These are phyloP conservation scores for Anabacerthia variegaticeps DNA, from an alignment of 2,797 vertebrate genomes.

Conservation along the genomic window DNA sequence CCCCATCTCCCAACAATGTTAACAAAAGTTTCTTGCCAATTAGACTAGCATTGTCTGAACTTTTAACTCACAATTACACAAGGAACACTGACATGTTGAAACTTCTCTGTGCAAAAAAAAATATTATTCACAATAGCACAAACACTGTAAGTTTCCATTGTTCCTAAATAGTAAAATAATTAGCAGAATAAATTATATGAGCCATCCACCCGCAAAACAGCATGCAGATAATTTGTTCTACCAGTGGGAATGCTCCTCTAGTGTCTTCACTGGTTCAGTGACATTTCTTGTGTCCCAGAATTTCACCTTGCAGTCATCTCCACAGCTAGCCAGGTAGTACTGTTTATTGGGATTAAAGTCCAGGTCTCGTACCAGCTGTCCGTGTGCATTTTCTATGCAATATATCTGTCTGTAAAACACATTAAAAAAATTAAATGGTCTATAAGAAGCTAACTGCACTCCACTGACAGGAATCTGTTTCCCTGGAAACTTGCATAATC, in stretches of 20 bases:
- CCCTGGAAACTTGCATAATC: slow-evolving; percentile 22
- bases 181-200: slow-evolving; percentile 29
- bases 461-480: neutral
- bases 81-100: slow-evolving; percentile 6
- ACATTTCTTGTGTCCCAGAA: slow-evolving; percentile 96
- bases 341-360: slow-evolving; percentile 99
- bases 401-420: slow-evolving; percentile 89
- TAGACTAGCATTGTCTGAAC: neutral
- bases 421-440: neutral
- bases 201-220: slow-evolving; percentile 20
- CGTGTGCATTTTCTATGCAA: slow-evolving; percentile 95
- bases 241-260: slow-evolving; percentile 99
- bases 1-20: neutral
- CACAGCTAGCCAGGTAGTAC: slow-evolving; percentile 96
- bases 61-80: slow-evolving; percentile 16
- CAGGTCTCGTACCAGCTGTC: slow-evolving; percentile 96
- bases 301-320: slow-evolving; percentile 98
- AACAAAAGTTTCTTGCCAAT: neutral
- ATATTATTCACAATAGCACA: slow-evolving; percentile 15
- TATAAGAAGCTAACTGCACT: neutral
- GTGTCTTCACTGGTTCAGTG: slow-evolving; percentile 89
- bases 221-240: slow-evolving; percentile 51
- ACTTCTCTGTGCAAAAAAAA: slow-evolving; percentile 26
- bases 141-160: slow-evolving; percentile 14
- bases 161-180: slow-evolving; percentile 34